phyloP scores from a whole-genome alignment of 2,888 invertebrate genomes.

The Molorchus minor region DNA sequence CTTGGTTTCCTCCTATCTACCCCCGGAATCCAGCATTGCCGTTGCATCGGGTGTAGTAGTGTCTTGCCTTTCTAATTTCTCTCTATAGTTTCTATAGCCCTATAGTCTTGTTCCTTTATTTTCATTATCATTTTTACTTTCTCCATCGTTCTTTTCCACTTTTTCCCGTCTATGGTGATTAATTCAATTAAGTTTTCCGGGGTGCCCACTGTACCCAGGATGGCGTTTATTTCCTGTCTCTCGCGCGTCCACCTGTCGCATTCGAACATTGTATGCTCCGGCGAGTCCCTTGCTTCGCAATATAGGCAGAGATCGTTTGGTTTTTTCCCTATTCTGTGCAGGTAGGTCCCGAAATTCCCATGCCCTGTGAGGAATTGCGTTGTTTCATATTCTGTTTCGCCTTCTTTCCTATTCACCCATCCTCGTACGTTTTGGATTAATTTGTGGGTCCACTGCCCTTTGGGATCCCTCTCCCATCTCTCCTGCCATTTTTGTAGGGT shows the following conservation, averaged over 20 bases:
- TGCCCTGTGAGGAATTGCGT: constrained; percentile 25
- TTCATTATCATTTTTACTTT: not conserved
- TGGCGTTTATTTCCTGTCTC: not conserved
- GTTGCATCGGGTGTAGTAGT: too few relatives aligned
- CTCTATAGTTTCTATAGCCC: too few relatives aligned
- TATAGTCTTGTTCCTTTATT: not conserved
- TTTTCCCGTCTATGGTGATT: not conserved
- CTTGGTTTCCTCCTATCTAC: not conserved
- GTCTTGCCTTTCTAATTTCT: too few relatives aligned
- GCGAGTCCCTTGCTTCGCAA: constrained; percentile 11
- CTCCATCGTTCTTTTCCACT: not conserved
- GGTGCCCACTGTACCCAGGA: not conserved
- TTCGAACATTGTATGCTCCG: constrained; percentile 23
- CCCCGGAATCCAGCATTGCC: too few relatives aligned
- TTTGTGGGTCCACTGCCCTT: constrained; percentile 5
- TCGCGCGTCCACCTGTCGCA: not conserved
- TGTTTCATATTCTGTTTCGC: constrained; percentile 8
- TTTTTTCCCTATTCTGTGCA: constrained; percentile 18
- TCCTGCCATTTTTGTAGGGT: not conserved
- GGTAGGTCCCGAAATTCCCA: constrained; percentile 18
- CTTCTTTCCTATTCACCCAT: constrained; percentile 10
- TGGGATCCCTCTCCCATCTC: not conserved
- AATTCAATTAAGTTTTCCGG: not conserved
- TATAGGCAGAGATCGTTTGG: not conserved
- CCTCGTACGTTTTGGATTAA: constrained; percentile 21